Evolutionary conservation across 2,797 vertebrate species (phyloP).

Genomic region (Sus cebifrons): DNA sequence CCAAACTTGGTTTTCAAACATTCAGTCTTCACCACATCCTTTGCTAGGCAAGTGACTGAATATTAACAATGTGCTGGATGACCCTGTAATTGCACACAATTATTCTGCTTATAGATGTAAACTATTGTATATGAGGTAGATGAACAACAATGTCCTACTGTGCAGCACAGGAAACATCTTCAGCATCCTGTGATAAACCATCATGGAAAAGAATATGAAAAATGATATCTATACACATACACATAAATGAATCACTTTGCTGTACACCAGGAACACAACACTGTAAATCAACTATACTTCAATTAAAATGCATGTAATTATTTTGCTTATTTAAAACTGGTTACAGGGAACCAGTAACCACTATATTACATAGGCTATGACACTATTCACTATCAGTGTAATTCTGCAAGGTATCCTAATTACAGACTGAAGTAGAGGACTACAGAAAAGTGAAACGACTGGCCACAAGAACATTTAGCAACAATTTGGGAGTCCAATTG

Average conservation of each 20-base stretch:
- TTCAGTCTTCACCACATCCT: slow-evolving; percentile 52
- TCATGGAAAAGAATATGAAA: no score
- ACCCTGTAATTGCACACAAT: background rate
- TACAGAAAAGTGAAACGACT: background rate
- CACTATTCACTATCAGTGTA: background rate
- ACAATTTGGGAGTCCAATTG: background rate
- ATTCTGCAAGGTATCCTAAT: background rate
- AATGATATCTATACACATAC: no score
- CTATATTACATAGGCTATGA: background rate
- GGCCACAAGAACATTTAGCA: background rate
- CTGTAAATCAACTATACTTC: no score
- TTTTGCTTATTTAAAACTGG: background rate
- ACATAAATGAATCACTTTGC: no score
- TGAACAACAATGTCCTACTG: no score
- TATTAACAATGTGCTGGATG: background rate
- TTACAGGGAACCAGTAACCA: background rate
- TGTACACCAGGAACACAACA: no score
- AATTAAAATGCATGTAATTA: background rate
- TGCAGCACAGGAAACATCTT: no score
- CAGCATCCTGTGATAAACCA: no score
- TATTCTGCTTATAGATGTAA: background rate
- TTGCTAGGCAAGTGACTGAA: slow-evolving; percentile 29
- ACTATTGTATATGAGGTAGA: no score
- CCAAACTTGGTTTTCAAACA: slow-evolving; percentile 24
- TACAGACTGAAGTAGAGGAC: background rate